Evolutionary conservation across 1,140 invertebrate genomes (phyloP).

Genomic region (Drosophila lini): DNA sequence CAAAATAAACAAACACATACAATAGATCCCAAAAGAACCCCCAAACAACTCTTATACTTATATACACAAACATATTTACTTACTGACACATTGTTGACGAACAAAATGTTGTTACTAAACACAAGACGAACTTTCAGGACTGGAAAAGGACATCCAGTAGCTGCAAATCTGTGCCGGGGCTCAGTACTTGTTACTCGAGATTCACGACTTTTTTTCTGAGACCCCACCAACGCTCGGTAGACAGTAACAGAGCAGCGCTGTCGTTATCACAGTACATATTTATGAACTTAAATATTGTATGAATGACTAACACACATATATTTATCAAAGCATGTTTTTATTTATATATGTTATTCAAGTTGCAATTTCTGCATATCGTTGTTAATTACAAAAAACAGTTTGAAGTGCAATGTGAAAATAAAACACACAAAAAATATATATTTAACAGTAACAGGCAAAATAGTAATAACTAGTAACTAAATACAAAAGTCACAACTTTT

Average conservation of each 20-base stretch:
- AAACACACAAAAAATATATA: constrained; percentile 40
- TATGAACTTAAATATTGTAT: constrained; percentile 24
- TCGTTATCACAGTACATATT: constrained; percentile 23
- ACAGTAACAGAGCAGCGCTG: neutral
- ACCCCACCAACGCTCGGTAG: neutral
- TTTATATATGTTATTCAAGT: constrained; percentile 67
- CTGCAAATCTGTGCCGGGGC: constrained; percentile 34
- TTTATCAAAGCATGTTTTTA: constrained; percentile 50
- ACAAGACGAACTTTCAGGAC: constrained; percentile 6
- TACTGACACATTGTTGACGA: constrained; percentile 33
- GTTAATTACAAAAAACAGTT: constrained; percentile 54
- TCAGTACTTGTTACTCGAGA: constrained; percentile 25
- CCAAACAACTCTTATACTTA: constrained; percentile 39
- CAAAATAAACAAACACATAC: constrained; percentile 78
- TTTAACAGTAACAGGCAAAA: constrained; percentile 18
- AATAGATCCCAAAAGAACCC: constrained; percentile 46
- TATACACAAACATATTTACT: constrained; percentile 8
- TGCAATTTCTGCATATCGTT: constrained; percentile 77
- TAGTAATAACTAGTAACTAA: constrained; percentile 27
- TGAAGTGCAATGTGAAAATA: constrained; percentile 47
- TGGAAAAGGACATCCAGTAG: constrained; percentile 29
- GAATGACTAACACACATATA: constrained; percentile 41
- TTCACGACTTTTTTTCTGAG: constrained; percentile 8
- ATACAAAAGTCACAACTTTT: constrained; percentile 21
- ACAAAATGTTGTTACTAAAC: constrained; percentile 20